phyloP scores from a whole-genome alignment of 2,888 invertebrate genomes.

The Pseudanteris insignis region DNA sequence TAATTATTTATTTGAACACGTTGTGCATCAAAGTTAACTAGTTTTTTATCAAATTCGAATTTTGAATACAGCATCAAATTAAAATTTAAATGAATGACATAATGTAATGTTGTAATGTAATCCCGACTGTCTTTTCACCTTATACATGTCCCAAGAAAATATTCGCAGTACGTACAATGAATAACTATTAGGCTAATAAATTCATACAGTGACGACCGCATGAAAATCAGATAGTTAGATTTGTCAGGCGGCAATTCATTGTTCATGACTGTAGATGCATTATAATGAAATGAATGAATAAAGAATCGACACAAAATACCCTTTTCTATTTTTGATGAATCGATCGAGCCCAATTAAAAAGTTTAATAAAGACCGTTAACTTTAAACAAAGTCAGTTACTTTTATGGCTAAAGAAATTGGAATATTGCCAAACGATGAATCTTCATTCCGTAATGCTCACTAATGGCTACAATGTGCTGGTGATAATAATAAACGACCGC shows the following conservation, averaged over 20 bases:
- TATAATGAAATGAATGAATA: conserved; percentile 1
- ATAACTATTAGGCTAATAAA: conserved; percentile 24
- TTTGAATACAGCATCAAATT: no score
- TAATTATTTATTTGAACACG: no score
- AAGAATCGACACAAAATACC: no score
- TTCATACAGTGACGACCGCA: background rate
- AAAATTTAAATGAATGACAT: conserved; percentile 18
- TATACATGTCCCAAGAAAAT: conserved; percentile 19
- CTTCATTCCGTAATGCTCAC: conserved; percentile 42
- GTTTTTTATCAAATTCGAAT: no score
- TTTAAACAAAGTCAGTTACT: conserved; percentile 48
- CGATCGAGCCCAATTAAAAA: conserved; percentile 40
- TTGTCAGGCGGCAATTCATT: no score
- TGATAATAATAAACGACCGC: conserved; percentile 43
- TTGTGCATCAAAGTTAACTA: no score
- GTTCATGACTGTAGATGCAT: conserved; percentile 19
- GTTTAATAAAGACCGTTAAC: conserved; percentile 22
- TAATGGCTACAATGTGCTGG: conserved; percentile 45
- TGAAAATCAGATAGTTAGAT: no score
- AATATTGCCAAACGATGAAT: conserved; percentile 49
- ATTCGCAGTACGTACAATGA: conserved; percentile 22
- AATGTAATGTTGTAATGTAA: conserved; percentile 14
- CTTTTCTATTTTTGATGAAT: conserved; percentile 2
- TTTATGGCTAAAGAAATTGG: conserved; percentile 45
- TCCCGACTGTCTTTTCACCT: conserved; percentile 16